Evolutionary conservation across 1,140 invertebrate genomes (phyloP), one percentile per base, ranked within the genome.

Genomic region (Penaeus japonicus): DNA sequence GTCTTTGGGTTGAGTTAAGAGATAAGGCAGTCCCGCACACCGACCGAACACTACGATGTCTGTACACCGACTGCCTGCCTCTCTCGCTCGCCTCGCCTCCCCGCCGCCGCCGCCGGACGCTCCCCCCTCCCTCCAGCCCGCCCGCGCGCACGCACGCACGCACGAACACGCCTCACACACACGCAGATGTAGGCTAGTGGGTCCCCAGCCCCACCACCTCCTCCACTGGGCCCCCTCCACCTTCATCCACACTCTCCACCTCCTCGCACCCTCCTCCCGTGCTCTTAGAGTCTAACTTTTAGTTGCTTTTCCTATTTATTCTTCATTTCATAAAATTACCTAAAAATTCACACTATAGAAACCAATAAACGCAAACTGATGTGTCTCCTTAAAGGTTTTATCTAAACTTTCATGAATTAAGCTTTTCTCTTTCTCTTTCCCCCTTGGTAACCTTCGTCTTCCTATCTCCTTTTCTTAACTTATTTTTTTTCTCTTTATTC

Each of bases 131-230:
- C 55, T 78, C 18, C 27, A 47, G 47, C 65, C 70, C 59, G 18
- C 39, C 24, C 62, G 79, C 78, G 35, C 86, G 24, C 80, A 82
- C 80, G 70, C 80, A 75, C 86, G 65, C 86, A 57, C 87, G 79
- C 79, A 88, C 80, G 47, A 79, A 87, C 85, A 47, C 86, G 47
- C 81, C 70, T 83, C 80, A 35, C 86, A 87, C 85, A 47, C 86
- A 47, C 81, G 54, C 27, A 88, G 87, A 88, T 88, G 87, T 88
- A 88, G 87, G 87, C 87, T 88, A 88, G 87, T 88, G 87, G 87
- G 87, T 88, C 80, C 87, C 80, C 80, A 77, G 70, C 39, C 75
- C 32, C 47, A 12, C 47, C 47, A 47, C 47, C 47, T 47, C 47
- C 47, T 47, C 47, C 47, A 15, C 47, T 15, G 47, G 47, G 47